Evolutionary conservation across 2,888 invertebrate genomes (phyloP), one percentile per base, ranked within the genome.

Genomic region (Ophion ventricosus): DNA sequence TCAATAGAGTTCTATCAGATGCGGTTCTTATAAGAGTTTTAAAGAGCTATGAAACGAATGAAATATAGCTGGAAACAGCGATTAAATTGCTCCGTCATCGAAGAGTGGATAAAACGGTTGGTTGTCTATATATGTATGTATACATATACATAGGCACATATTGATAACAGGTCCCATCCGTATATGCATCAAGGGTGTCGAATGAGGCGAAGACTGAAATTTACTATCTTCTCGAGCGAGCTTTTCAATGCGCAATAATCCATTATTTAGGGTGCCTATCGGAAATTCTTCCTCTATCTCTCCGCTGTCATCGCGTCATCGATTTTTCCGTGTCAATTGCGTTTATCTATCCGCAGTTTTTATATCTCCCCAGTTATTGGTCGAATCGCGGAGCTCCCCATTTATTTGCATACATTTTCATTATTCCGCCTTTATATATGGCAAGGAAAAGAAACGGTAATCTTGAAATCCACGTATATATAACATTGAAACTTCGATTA

Each of bases 361-460:
- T 63, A 70, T 70, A 54, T 70, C n/a, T 43, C 35, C 20, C 57
- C 43, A 20, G 25, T 64, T 61, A 43, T 23, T 29, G n/a, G 17
- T 20, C n/a, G 35, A 43, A 26, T 72, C 25, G 23, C 43, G 40
- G 25, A 64, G 25, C 26, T 72, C 40, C 35, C 4, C 67, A 49
- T 74, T 80, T 74, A 73, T 80, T 67, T 80, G 25, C 29, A 26
- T 67, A 49, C 35, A 74, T 49, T 49, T 20, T 66, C 80, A 23
- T 72, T 73, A 25, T 74, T 17, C 64, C 29, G 57, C 26, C 59
- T 73, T 63, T 59, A 40, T 77, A 56, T 29, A 66, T 66, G 26
- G 75, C 66, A 35, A 74, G 29, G 35, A 80, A 73, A 73, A 73
- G 59, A 57, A 56, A 67, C 25, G 80, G 66, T 35, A 80, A 66